A percentile compares a stretch with the other conserved stretches of the same genome.
These are phyloP conservation scores for Saxicola maurus DNA, from an alignment of 2,797 vertebrate species.

Conservation along the genomic window DNA sequence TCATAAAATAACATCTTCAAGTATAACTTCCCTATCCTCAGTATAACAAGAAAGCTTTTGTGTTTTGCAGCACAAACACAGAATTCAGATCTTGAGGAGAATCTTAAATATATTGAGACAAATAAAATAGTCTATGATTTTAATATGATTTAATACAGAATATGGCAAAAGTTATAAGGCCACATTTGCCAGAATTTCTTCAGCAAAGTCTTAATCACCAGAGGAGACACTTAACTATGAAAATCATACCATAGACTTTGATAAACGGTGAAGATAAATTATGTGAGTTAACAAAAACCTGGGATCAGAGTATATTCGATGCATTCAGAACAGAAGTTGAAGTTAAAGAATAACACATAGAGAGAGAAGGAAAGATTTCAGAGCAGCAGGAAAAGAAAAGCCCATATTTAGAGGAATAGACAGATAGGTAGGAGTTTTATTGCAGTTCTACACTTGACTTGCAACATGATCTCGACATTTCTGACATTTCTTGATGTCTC, in stretches of 20 bases:
- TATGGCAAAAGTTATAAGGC: neutral
- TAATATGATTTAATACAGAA: neutral
- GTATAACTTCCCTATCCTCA: slow-evolving; percentile 40
- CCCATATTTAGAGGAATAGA: neutral
- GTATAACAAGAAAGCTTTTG: slow-evolving; percentile 41
- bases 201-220: neutral
- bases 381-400: neutral
- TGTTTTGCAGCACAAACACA: neutral
- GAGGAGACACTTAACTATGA: neutral
- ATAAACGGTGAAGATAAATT: neutral
- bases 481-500: neutral
- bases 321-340: neutral
- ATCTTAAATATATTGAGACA: neutral
- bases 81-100: neutral
- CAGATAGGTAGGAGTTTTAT: neutral
- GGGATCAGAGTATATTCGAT: neutral
- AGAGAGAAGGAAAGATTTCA: neutral
- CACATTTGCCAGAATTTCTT: neutral
- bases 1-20: slow-evolving; percentile 49
- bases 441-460: neutral
- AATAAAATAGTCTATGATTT: neutral
- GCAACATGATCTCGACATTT: neutral
- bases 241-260: neutral
- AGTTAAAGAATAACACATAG: neutral
- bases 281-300: neutral